Conservation (phyloP, 1,140 invertebrate species). For the Zaprionus tsacasi region DNA sequence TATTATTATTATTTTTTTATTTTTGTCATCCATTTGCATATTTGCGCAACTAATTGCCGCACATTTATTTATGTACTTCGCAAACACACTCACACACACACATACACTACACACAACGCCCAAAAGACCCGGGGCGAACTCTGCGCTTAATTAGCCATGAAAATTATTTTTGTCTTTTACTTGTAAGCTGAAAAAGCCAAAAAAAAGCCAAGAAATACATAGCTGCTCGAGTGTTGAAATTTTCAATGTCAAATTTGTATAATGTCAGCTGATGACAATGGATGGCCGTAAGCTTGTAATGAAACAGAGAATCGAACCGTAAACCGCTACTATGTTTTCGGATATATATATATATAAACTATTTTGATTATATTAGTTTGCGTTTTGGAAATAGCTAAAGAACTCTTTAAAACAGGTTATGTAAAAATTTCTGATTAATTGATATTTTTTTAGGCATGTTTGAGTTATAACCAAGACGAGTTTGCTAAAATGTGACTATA, state of each 20-base stretch:
- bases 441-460: not conserved
- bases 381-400: not conserved
- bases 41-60: conserved; percentile 32
- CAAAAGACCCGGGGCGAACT: conserved; percentile 1
- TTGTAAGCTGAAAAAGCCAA: conserved; percentile 2
- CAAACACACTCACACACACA: not conserved
- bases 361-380: not conserved
- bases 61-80: conserved; percentile 4
- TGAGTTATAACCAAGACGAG: not conserved
- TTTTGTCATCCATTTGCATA: conserved; percentile 34
- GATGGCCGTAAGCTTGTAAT: not conserved
- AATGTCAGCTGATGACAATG: conserved; percentile 8
- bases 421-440: not conserved
- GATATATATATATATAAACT: too few relatives aligned
- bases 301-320: not conserved
- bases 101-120: not conserved
- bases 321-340: too few relatives aligned
- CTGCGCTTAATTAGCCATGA: conserved; percentile 42
- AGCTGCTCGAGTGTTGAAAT: conserved; percentile 1
- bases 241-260: conserved; percentile 31
- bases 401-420: not conserved
- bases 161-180: conserved; percentile 12
- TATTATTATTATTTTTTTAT: conserved; percentile 4
- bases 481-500: not conserved
- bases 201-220: not conserved